These are phyloP conservation scores for Pteronura brasiliensis DNA, from an alignment of 2,113 vertebrate genomes.

Conservation along the genomic window DNA sequence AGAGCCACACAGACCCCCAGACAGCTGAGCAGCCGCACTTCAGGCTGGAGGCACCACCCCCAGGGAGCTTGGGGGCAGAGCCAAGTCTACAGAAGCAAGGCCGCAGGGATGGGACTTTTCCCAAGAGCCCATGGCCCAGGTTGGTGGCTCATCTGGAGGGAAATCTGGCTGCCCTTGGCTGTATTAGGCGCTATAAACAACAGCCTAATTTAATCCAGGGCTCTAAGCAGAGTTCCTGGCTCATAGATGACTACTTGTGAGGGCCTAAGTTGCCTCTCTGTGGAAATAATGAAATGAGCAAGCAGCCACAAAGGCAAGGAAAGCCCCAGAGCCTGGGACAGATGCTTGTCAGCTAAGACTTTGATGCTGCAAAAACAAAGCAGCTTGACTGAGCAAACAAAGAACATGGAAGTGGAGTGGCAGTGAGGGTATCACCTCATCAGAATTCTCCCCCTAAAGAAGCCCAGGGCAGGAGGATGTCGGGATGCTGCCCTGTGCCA, in stretches of 20 bases:
- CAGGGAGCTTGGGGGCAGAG: not conserved
- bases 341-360: not conserved
- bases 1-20: not conserved
- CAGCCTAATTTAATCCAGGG: not conserved
- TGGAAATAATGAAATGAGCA: not conserved
- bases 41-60: not conserved
- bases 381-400: not conserved
- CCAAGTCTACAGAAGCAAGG: not conserved
- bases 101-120: not conserved
- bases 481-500: not conserved
- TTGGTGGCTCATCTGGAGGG: not conserved
- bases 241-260: not conserved
- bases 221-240: not conserved
- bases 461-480: not conserved
- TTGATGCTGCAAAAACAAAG: not conserved
- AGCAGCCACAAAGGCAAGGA: not conserved
- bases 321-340: not conserved
- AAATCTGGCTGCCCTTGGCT: not conserved
- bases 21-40: not conserved
- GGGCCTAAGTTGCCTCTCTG: not conserved
- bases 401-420: not conserved
- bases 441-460: not conserved
- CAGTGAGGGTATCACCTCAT: rapidly evolving
- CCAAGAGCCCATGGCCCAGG: not conserved
- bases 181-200: not conserved